Conservation (phyloP, 1,140 invertebrate species). For the Marisa cornuarietis region DNA sequence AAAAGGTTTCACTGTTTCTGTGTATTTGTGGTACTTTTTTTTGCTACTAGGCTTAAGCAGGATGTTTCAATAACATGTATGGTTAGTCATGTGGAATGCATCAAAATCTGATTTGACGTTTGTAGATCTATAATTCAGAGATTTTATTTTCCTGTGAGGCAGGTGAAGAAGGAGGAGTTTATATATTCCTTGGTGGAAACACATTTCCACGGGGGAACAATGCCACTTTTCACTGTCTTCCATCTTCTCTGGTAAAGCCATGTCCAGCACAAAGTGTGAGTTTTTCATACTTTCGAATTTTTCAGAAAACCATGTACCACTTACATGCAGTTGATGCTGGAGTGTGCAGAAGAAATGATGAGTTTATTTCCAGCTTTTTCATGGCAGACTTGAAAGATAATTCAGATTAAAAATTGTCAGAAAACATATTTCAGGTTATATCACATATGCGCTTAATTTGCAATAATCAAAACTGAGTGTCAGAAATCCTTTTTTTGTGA, state of each 20-base stretch:
- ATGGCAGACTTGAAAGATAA: neutral
- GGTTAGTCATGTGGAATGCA: too few species aligned
- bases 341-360: neutral
- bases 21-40: too few species aligned
- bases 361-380: neutral
- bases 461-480: too few species aligned
- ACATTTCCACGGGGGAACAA: constrained; percentile 34
- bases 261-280: constrained; percentile 42
- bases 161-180: constrained; percentile 44
- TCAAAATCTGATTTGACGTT: too few species aligned
- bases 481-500: too few species aligned
- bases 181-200: constrained; percentile 36
- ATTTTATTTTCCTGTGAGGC: neutral
- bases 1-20: neutral
- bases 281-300: neutral
- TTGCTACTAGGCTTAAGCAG: too few species aligned
- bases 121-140: too few species aligned
- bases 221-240: constrained; percentile 28
- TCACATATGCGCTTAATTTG: neutral
- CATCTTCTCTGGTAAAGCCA: constrained; percentile 25
- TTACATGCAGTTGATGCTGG: neutral
- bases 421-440: neutral
- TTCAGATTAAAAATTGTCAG: neutral
- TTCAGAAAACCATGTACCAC: neutral
- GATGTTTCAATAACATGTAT: too few species aligned